Percentiles rank a stretch among this genome's conserved stretches.
Conservation (phyloP, 2,113 vertebrate genomes). For the Ammodytes marinus region DNA sequence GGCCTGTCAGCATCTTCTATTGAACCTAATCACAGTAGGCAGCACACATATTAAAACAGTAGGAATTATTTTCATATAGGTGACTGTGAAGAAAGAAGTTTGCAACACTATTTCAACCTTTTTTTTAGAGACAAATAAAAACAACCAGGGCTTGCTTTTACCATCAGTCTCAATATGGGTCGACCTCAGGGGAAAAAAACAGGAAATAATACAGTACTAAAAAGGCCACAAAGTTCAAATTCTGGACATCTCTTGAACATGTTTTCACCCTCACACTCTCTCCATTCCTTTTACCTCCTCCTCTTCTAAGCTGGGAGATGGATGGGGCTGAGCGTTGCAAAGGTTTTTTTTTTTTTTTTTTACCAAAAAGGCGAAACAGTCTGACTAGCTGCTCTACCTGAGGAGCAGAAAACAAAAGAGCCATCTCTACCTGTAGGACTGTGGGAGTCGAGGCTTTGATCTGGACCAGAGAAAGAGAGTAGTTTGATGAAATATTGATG, state of each 20-base stretch:
- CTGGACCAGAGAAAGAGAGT: constrained; percentile 82
- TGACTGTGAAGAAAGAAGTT: constrained; percentile 13
- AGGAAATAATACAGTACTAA: constrained; percentile 50
- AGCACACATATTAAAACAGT: not conserved
- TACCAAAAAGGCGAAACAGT: constrained; percentile 59
- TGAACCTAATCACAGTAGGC: not conserved
- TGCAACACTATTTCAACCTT: constrained; percentile 6
- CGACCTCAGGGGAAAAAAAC: constrained; percentile 27
- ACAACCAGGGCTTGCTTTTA: constrained; percentile 7
- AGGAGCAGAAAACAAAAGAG: constrained; percentile 81
- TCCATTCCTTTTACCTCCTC: constrained; percentile 56
- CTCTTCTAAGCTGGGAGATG: constrained; percentile 59
- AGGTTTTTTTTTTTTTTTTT: constrained; percentile 20
- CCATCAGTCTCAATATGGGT: constrained; percentile 42
- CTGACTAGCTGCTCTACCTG: constrained; percentile 76
- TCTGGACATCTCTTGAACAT: constrained; percentile 70
- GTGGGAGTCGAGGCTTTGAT: constrained; percentile 82
- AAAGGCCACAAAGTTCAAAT: constrained; percentile 64
- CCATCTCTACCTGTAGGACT: constrained; percentile 82
- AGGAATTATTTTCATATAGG: not conserved
- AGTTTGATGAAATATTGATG: constrained; percentile 88
- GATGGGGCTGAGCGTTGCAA: constrained; percentile 67
- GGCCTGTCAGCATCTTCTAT: not conserved
- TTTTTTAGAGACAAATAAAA: constrained; percentile 40
- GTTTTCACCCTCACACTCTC: constrained; percentile 66